Base-by-base conservation (phyloP, 2,888 invertebrate genomes). In the Leptogaster cylindrica region DNA sequence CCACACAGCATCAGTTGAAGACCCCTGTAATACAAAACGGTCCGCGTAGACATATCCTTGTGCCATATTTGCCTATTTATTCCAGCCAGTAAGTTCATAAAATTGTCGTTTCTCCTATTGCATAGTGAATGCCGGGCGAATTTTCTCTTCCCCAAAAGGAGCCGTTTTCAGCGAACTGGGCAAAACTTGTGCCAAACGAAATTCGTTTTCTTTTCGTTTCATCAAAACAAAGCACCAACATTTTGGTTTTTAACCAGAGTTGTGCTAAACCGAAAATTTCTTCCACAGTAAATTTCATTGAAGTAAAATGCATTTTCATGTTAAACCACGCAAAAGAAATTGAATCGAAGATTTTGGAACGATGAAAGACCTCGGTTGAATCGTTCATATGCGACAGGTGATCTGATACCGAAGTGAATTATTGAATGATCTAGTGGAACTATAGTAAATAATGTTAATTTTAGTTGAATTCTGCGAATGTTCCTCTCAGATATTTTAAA, bases 191-290 rank as follows among this genome's bases (percentile, higher is more conserved):
- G 68, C 68, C 68, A 68, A 68, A 58, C 68, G 44, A 50, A 16
- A 33, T 16, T 14, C 61, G 61, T 68, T n/a, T 66, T 68, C 68
- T 68, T 68, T 68, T 61, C 39, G 65, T 65, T 50, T 36, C 68
- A 68, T 68, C 68, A 68, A 68, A 68, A 68, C 68, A 68, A 68
- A 68, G 65, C 68, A 68, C 66, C 68, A 58, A 33, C 61, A 68
- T 39, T 46, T 65, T 68, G 41, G 68, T 61, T 61, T 61, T 61
- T 18, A 28, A 27, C 61, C 61, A 61, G 44, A 61, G 28, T 28
- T 61, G 33, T 16, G 27, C 27, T 44, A 51, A 61, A 23, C 44
- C 61, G 23, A 27, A 28, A n/a, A 28, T 44, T 14, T 28, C 44
- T 61, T 61, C n/a, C n/a, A n/a, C 61, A 44, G 27, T 44, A 44